A percentile compares a stretch with the other conserved stretches of the same genome.
These are phyloP conservation scores for Platypus cylindrus DNA, from an alignment of 2,888 invertebrate species.

Conservation along the genomic window DNA sequence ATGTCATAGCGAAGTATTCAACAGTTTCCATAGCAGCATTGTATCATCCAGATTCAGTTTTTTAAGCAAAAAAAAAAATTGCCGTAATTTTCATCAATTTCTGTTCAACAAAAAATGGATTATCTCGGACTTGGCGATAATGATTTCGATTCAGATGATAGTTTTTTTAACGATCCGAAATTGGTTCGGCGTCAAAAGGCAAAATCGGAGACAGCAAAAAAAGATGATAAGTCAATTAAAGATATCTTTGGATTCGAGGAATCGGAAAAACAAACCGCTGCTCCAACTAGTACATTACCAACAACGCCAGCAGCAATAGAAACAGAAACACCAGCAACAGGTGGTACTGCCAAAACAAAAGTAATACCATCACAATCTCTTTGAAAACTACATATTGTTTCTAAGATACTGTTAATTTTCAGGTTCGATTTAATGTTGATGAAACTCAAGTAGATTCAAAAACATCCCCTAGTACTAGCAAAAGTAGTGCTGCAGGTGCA, in stretches of 20 bases:
- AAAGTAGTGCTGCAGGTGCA: conserved; percentile 21
- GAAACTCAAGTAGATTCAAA: conserved; percentile 13
- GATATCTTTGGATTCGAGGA: conserved; percentile 21
- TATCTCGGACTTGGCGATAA: conserved; percentile 40
- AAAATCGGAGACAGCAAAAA: conserved; percentile 23
- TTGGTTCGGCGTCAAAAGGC: no score
- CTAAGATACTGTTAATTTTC: no score
- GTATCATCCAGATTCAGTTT: no score
- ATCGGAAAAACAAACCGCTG: conserved; percentile 7
- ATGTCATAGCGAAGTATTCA: no score
- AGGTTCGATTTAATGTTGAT: conserved; percentile 13
- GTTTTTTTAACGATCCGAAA: conserved; percentile 54
- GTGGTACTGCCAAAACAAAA: conserved; percentile 7
- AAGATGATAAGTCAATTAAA: conserved; percentile 28
- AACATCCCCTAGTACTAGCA: conserved; percentile 21
- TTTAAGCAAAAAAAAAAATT: no score
- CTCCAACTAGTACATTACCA: conserved; percentile 4
- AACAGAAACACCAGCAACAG: conserved; percentile 5
- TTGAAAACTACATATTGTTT: no score
- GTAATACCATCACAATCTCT: no score
- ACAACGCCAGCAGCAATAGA: no score
- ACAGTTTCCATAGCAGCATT: no score
- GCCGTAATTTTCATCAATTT: no score
- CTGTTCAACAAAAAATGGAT: no score
- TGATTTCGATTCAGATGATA: conserved; percentile 55